phyloP scores from a whole-genome alignment of 92 coral and sea anemone species.

The Actinernus sp. region DNA sequence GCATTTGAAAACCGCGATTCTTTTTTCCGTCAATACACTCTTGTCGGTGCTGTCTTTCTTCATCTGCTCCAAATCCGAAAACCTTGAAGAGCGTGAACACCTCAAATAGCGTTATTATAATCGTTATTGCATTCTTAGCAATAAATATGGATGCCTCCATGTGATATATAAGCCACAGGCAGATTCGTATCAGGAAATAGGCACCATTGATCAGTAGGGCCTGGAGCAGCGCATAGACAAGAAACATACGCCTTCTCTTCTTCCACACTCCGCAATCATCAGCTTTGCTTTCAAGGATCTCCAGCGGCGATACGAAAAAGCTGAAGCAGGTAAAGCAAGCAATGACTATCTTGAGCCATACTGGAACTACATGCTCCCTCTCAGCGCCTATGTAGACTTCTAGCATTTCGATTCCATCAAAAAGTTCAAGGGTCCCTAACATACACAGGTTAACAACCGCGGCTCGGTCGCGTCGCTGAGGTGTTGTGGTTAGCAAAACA shows the following conservation, averaged over 20 bases:
- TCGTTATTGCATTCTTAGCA: constrained; percentile 13
- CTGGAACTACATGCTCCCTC: not conserved
- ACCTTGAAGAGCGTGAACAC: not conserved
- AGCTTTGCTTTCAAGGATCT: not conserved
- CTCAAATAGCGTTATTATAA: constrained; percentile 12
- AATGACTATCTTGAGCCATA: not conserved
- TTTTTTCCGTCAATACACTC: constrained; percentile 2
- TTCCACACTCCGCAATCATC: not conserved
- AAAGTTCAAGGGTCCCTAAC: not conserved
- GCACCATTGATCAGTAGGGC: not conserved
- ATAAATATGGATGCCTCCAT: constrained; percentile 28
- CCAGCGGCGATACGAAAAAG: not conserved
- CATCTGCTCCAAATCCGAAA: not conserved
- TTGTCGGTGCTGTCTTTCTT: not conserved
- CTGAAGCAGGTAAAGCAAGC: not conserved
- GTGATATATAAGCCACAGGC: constrained; percentile 24
- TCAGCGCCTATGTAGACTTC: not conserved
- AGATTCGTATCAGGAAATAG: not conserved
- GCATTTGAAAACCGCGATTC: no score
- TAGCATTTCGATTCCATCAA: constrained; percentile 10
- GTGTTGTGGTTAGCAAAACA: not conserved
- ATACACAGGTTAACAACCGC: not conserved
- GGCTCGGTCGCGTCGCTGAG: not conserved
- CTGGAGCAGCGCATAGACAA: not conserved
- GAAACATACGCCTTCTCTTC: not conserved